These are phyloP conservation scores for Archocentrus centrarchus DNA, from an alignment of 2,113 vertebrate species.

Conservation along the genomic window DNA sequence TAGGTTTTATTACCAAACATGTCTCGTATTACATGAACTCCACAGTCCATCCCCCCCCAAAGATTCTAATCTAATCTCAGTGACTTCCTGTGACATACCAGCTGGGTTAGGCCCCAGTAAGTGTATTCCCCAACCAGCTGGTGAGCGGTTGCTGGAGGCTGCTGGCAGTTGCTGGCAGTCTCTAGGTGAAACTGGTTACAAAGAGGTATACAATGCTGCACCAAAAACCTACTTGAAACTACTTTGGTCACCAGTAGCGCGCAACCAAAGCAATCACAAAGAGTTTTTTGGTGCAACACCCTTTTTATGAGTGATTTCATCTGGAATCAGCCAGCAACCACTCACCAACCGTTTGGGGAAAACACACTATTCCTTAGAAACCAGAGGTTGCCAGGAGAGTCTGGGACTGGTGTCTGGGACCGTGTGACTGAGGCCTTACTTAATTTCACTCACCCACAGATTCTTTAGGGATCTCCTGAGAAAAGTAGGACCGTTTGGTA, in stretches of 20 bases:
- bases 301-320: too few relatives aligned
- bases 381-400: too few relatives aligned
- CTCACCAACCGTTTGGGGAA: too few relatives aligned
- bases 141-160: neutral
- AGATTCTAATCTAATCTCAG: neutral
- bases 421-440: too few relatives aligned
- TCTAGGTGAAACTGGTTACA: neutral
- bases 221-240: too few relatives aligned
- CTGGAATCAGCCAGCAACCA: too few relatives aligned
- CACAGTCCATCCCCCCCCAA: neutral
- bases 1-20: neutral
- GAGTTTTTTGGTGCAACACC: neutral
- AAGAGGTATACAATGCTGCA: neutral
- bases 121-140: neutral
- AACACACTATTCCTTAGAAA: too few relatives aligned
- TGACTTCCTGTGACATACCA: neutral
- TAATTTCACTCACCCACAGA: constrained; percentile 85
- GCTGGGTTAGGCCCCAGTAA: constrained; percentile 13
- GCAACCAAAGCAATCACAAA: too few relatives aligned
- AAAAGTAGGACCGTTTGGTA: constrained; percentile 91
- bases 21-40: too few relatives aligned
- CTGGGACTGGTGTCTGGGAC: too few relatives aligned
- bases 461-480: constrained; percentile 87
- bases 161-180: too few relatives aligned
- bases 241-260: too few relatives aligned